Percentiles rank a stretch among this genome's conserved stretches.
Conservation (phyloP, 2,113 vertebrate species). For the Arothron firmamentum region DNA sequence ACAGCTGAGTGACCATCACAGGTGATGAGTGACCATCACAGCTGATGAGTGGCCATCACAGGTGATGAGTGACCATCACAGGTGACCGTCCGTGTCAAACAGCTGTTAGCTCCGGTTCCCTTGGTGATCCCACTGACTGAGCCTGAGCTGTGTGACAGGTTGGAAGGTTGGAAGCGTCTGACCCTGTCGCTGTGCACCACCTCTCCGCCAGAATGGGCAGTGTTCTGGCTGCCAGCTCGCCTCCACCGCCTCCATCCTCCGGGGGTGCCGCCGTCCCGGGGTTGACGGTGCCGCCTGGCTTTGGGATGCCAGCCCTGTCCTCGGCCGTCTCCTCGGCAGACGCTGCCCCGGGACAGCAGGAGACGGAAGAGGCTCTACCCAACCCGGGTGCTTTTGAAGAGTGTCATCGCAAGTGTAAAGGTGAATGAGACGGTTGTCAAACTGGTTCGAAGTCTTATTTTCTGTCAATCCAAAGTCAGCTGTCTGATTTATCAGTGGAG, state of each 20-base stretch:
- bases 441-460: not conserved
- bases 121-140: conserved; percentile 11
- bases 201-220: conserved; percentile 73
- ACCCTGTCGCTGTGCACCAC: no score
- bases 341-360: conserved; percentile 21
- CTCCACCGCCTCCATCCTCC: conserved; percentile 49
- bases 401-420: conserved; percentile 88
- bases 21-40: not conserved
- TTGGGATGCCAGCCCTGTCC: conserved; percentile 72
- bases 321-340: conserved; percentile 49
- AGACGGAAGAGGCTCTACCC: conserved; percentile 66
- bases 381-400: conserved; percentile 88
- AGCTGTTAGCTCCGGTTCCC: not conserved
- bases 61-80: no score
- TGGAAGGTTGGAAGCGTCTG: conserved; percentile 29
- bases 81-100: no score
- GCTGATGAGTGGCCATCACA: not conserved
- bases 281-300: conserved; percentile 73
- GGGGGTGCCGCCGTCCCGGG: conserved; percentile 39
- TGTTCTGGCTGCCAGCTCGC: conserved; percentile 78
- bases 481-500: no score
- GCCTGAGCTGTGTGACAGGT: conserved; percentile 37
- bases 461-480: no score
- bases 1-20: no score
- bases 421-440: conserved; percentile 51